Base-by-base conservation (phyloP, 2,888 invertebrate species). In the Volucella inflata region DNA sequence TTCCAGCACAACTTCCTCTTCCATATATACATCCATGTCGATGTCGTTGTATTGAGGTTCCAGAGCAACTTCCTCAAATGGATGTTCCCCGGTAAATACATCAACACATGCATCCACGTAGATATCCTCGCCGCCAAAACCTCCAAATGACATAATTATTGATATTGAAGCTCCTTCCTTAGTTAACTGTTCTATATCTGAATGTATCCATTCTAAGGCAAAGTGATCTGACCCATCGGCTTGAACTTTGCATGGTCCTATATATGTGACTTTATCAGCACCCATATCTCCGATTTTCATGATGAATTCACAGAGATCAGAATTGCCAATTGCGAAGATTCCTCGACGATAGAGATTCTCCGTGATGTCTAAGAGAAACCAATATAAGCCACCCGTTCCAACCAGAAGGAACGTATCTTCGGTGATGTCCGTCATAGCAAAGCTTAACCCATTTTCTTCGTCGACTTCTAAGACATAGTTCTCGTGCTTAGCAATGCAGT, bases 311-410 rank as follows among this genome's bases (percentile, higher is more conserved):
- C 78, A 77, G 12, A 78, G 71, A 6, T 87, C 74, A 0, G 88
- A 87, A 2, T 67, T 64, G 16, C 87, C 88, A 12, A 88, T 82
- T 50, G 87, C 85, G 16, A 88, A 88, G 16, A 88, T 17, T 0
- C 88, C 87, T 10, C 87, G 85, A 8, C 72, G 64, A 1, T 70
- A 12, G 0, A 12, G 0, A 11, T 11, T 0, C 2, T 16, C 40
- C 2, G 17, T 2, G 1, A 64, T 21, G 57, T 87, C 74, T 17
- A 83, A 21, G 2, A 65, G 67, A 14, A 87, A 82, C 87, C 87
- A 88, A 46, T 88, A 88, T 14, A 88, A 64, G 1, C 88, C 87
- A 17, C 67, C 57, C 0, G 42, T 46, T 0, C 65, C 77, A 4
- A 78, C 59, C 0, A 88, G 83, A 9, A 87, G 59, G 40, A 82